Evolutionary conservation across 2,888 invertebrate genomes (phyloP).

Genomic region (Ophioninae sp.): DNA sequence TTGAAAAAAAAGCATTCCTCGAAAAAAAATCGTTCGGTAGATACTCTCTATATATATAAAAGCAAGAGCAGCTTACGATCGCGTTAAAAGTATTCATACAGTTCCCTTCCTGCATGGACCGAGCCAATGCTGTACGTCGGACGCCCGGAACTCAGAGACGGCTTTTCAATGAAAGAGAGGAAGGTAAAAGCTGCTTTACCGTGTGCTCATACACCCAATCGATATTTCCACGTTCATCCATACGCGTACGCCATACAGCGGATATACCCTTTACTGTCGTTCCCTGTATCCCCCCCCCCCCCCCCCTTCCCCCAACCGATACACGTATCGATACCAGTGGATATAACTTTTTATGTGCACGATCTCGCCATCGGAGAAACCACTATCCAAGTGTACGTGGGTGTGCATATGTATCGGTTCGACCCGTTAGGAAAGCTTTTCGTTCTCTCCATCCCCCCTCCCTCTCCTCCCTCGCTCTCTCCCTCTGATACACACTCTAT

Average conservation of each 20-base stretch:
- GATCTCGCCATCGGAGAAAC: constrained; percentile 43
- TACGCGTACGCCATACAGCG: constrained; percentile 21
- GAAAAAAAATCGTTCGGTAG: constrained; percentile 3
- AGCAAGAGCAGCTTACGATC: background rate
- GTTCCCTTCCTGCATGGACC: background rate
- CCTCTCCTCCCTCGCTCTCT: constrained; percentile 46
- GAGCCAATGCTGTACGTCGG: constrained; percentile 21
- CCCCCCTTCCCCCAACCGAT: too few species aligned
- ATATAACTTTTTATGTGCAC: constrained; percentile 39
- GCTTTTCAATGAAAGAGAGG: constrained; percentile 65
- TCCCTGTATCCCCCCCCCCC: constrained; percentile 19
- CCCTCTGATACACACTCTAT: constrained; percentile 17
- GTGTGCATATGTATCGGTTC: constrained; percentile 57
- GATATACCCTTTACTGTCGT: constrained; percentile 58
- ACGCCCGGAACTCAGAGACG: constrained; percentile 54
- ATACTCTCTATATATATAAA: too few species aligned
- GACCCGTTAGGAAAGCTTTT: constrained; percentile 61
- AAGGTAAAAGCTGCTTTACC: constrained; percentile 59
- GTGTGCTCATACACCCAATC: constrained; percentile 55
- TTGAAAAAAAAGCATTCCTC: constrained; percentile 4
- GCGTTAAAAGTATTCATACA: background rate
- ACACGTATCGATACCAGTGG: constrained; percentile 36
- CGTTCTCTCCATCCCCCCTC: too few species aligned
- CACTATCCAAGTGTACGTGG: constrained; percentile 16
- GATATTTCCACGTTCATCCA: constrained; percentile 40